phyloP scores from a whole-genome alignment of 1,140 invertebrate species.

The Aphaenogaster rudis region DNA sequence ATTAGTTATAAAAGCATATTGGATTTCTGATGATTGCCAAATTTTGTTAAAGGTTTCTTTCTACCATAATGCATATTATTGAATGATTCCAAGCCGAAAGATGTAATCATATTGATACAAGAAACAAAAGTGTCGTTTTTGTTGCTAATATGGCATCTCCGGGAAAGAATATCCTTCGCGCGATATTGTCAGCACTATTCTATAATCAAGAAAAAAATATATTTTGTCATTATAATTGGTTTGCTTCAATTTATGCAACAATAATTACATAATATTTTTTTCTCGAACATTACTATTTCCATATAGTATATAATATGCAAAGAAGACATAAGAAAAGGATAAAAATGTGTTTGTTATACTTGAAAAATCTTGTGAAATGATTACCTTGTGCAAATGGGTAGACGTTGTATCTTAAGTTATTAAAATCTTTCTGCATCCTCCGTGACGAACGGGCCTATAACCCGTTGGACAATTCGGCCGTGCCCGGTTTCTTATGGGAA shows the following conservation, averaged over 20 bases:
- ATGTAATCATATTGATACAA: background rate
- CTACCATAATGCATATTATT: background rate
- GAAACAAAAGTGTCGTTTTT: background rate
- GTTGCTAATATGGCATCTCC: background rate
- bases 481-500: slow-evolving; percentile 41
- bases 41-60: background rate
- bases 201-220: slow-evolving; percentile 20
- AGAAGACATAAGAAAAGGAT: background rate
- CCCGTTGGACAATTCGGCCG: slow-evolving; percentile 44
- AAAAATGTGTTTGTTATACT: background rate
- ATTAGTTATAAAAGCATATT: background rate
- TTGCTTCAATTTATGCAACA: background rate
- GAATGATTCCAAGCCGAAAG: background rate
- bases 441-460: slow-evolving; percentile 32
- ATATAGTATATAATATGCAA: background rate
- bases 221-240: background rate
- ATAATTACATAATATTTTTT: slow-evolving; percentile 8
- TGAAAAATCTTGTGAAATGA: background rate
- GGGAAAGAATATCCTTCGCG: background rate
- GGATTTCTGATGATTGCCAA: background rate
- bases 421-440: slow-evolving; percentile 50
- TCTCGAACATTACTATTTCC: background rate
- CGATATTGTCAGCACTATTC: background rate
- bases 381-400: background rate
- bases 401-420: background rate